Base-by-base conservation (phyloP, 2,113 vertebrate genomes). In the Crypturellus undulatus region DNA sequence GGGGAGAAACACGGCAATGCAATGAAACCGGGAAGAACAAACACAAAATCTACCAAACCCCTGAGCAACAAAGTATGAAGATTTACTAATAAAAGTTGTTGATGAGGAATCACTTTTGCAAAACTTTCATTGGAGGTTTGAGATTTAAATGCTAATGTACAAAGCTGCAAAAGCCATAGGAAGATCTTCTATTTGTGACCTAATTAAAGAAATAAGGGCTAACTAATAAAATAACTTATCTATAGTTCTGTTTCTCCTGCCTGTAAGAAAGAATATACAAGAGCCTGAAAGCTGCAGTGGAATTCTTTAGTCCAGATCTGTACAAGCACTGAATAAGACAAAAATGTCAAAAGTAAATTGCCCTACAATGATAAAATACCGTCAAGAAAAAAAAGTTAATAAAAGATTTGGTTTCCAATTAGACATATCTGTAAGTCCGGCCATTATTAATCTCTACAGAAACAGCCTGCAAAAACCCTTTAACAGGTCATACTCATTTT, bases 401-500 rank as follows among this genome's bases (percentile, higher is more conserved):
- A 89, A 89, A 96, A 96, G 78, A 87, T 90, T 89, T 81, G 56
- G 68, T 75, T 97, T 93, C 82, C 49, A 93, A 84, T 95, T 91
- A 96, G 87, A 96, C 79, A 49, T 75, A 96, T 91, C 90, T 93
- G 58, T 90, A 92, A 95, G 81, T 87, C 82, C 86, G 75, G 45
- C 30, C 52, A 86, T 96, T 95, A 95, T 93, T 96, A 91, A 90
- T 95, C 92, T 97, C 94, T 96, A 95, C 82, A 96, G 91, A 97
- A 98, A 98, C 81, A 80, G 80, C 47, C 89, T 90, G 89, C 77
- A 97, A 96, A 95, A 96, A 85, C 95, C 84, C 90, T 97, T 96
- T 94, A 97, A 87, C 67, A 89, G 94, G 87, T 96, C 88, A 97
- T 84, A 93, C 96, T 95, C 43, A 89, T 97, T 98, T 98, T 97